Conservation (phyloP, 2,113 vertebrate genomes). For the Carassius gibelio region DNA sequence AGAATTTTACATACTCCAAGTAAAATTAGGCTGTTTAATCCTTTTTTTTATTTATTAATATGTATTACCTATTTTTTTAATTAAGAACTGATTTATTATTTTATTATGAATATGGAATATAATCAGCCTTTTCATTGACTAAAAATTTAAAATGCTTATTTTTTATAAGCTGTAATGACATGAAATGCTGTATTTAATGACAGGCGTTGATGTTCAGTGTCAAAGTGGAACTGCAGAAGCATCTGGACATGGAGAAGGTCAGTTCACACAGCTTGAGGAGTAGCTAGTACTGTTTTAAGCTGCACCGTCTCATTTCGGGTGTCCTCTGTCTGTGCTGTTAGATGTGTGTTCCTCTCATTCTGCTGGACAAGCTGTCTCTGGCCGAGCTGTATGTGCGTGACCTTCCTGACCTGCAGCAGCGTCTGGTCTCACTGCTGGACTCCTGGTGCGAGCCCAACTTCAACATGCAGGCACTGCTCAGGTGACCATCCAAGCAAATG, state of each 20-base stretch:
- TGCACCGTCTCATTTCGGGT: not conserved
- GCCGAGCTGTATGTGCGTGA: slow-evolving; percentile 76
- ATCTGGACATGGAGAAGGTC: slow-evolving; percentile 84
- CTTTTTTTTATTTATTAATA: too few species aligned
- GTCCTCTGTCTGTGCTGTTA: slow-evolving; percentile 54
- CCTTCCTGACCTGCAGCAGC: slow-evolving; percentile 73
- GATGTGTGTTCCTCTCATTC: slow-evolving; percentile 81
- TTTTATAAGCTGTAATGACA: not conserved
- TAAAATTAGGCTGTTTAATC: not conserved
- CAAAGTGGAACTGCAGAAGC: slow-evolving; percentile 80
- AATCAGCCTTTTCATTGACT: not conserved
- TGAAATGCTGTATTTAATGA: not conserved
- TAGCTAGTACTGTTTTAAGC: too few species aligned
- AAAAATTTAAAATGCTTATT: too few species aligned
- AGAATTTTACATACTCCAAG: not conserved
- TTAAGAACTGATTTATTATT: not conserved
- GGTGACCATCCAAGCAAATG: slow-evolving; percentile 52
- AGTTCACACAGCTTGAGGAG: slow-evolving; percentile 52
- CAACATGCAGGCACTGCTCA: slow-evolving; percentile 63
- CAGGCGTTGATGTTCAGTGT: slow-evolving; percentile 80
- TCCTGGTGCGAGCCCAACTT: slow-evolving; percentile 82
- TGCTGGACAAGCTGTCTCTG: slow-evolving; percentile 78
- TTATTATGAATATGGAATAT: not conserved
- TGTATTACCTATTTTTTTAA: too few species aligned
- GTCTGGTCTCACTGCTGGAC: slow-evolving; percentile 80